phyloP scores from a whole-genome alignment of 2,888 invertebrate genomes.

The Cataglyphis livida region DNA sequence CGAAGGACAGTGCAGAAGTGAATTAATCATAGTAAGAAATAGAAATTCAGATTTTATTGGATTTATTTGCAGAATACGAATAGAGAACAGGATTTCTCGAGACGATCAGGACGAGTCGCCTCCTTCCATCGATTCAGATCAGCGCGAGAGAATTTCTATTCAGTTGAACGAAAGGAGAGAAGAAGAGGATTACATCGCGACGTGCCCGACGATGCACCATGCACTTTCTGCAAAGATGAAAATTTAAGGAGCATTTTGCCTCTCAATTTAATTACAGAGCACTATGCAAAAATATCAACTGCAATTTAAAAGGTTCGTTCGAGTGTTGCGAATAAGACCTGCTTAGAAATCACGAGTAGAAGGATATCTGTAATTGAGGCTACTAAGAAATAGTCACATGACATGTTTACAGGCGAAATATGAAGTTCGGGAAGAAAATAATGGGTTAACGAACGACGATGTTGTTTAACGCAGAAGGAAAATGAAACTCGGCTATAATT shows the following conservation, averaged over 20 bases:
- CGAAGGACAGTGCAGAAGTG: neutral
- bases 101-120: constrained; percentile 2
- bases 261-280: neutral
- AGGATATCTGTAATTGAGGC: neutral
- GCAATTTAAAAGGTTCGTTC: neutral
- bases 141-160: constrained; percentile 26
- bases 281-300: constrained; percentile 1
- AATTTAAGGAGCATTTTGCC: constrained; percentile 32
- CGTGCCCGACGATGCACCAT: neutral
- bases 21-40: constrained; percentile 32
- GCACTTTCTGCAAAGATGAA: constrained; percentile 23
- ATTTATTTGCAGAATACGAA: constrained; percentile 15
- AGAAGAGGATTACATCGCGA: constrained; percentile 12
- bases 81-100: constrained; percentile 10
- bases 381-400: neutral
- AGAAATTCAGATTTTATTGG: constrained; percentile 16
- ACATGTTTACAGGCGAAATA: constrained; percentile 3
- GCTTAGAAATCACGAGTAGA: neutral
- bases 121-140: constrained; percentile 14
- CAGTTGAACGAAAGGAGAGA: neutral
- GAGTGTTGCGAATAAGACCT: constrained; percentile 1
- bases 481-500: constrained; percentile 31
- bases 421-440: neutral
- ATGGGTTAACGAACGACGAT: constrained; percentile 13
- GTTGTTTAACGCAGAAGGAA: constrained; percentile 15